Conservation (phyloP, 2,888 invertebrate genomes). For the Stenurella melanura region DNA sequence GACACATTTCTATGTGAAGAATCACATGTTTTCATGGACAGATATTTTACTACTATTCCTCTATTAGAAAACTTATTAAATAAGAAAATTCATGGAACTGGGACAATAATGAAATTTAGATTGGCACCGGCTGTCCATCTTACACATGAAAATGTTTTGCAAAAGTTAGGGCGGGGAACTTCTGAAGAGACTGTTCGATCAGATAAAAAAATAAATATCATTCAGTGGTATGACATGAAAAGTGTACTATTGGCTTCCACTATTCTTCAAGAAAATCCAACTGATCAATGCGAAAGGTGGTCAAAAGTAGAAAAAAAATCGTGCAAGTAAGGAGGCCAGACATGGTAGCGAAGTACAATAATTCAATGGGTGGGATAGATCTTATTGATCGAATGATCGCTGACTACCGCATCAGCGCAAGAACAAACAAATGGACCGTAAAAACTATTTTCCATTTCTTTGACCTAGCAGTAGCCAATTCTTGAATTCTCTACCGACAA, state of each 20-base stretch:
- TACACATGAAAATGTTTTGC: neutral
- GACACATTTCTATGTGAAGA: too few species aligned
- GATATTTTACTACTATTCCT: conserved; percentile 5
- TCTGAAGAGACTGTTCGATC: neutral
- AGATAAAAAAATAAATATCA: neutral
- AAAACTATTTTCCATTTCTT: too few species aligned
- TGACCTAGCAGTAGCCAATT: too few species aligned
- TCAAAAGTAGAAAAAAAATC: too few species aligned
- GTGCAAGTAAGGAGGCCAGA: too few species aligned
- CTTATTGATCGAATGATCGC: neutral
- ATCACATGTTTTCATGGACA: too few species aligned
- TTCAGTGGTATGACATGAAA: conserved; percentile 8
- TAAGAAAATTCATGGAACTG: neutral
- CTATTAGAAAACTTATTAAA: conserved; percentile 1
- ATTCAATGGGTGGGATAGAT: neutral
- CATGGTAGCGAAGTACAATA: neutral
- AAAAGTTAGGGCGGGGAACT: neutral
- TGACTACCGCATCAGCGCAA: neutral
- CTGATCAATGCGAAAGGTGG: too few species aligned
- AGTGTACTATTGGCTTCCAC: conserved; percentile 8
- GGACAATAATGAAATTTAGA: conserved; percentile 12
- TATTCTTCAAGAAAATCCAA: too few species aligned
- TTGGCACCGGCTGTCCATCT: neutral
- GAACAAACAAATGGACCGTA: too few species aligned
- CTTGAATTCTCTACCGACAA: too few species aligned